Evolutionary conservation across 2,888 invertebrate genomes (phyloP), one percentile per base, ranked within the genome.

Genomic region (Phengaris arion): DNA sequence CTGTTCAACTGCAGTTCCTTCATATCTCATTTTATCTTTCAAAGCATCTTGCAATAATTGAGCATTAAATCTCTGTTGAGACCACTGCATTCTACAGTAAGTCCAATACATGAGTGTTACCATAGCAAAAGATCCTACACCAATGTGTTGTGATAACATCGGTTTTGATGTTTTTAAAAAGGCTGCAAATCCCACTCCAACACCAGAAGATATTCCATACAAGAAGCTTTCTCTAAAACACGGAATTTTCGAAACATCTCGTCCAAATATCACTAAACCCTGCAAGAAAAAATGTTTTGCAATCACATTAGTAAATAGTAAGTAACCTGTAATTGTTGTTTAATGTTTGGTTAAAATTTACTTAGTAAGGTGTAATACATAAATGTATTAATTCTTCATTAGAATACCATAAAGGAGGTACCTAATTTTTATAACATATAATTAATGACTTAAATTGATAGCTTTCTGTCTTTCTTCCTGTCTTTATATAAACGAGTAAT

Each of bases 211-310:
- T 74, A 97, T 95, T 10, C 97, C 97, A 87, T 96, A 96, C 0
- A 97, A 85, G 83, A 96, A 96, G 85, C 96, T 96, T 82, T 95
- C 95, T 78, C 97, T 94, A 86, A 97, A 97, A 87, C 98, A 98
- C 0, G 97, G 97, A 77, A 97, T 96, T 89, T 96, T 94, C 0
- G 96, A 91, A 45, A 97, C 85, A 87, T 97, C 96, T 80, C 95
- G 93, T 10, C 97, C 97, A 86, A 97, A 96, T 74, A 97, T 81
- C 12, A 94, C 85, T 7, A 96, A 80, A 54, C 94, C 90, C 95
- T 96, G 87, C 74, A 89, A 90, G 76, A 74, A 76, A 78, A 69
- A 75, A 86, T 35, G 2, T 1, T 35, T 35, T 35, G 35, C 35
- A 35, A 35, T 35, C 35, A 35, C 35, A 35, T 35, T 35, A 35